Evolutionary conservation across 1,140 invertebrate species (phyloP).

Genomic region (Aradophagus sp.): DNA sequence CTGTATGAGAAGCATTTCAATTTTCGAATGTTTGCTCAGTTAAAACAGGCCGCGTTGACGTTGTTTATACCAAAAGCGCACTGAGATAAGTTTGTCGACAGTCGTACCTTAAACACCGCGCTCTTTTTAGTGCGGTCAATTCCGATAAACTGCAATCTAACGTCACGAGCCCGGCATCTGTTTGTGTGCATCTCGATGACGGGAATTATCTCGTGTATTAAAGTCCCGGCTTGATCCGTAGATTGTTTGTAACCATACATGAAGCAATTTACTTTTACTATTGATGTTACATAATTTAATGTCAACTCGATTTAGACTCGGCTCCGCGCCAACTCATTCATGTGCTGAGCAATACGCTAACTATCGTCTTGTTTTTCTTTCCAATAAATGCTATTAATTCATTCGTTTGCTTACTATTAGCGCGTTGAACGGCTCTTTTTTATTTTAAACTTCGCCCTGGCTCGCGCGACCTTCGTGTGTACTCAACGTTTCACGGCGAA

Average conservation of each 20-base stretch:
- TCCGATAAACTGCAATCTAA: slow-evolving; percentile 4
- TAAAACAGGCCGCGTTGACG: no score
- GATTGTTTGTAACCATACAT: slow-evolving; percentile 37
- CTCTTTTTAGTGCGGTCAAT: no score
- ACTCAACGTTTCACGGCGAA: no score
- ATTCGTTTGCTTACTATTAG: slow-evolving; percentile 35
- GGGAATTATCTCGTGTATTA: slow-evolving; percentile 40
- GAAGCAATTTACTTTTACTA: slow-evolving; percentile 55
- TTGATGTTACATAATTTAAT: slow-evolving; percentile 60
- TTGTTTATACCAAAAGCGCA: no score
- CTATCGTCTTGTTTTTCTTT: slow-evolving; percentile 50
- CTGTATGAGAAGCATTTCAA: no score
- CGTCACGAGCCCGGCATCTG: slow-evolving; percentile 4
- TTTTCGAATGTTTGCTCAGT: no score
- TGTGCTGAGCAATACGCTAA: slow-evolving; percentile 41
- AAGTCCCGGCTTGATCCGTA: slow-evolving; percentile 26
- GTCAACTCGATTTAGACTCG: slow-evolving; percentile 59
- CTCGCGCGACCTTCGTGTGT: slow-evolving; percentile 16
- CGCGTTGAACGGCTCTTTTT: neutral
- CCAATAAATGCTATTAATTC: slow-evolving; percentile 47
- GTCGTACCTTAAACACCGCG: no score
- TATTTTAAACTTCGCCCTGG: slow-evolving; percentile 20
- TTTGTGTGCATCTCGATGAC: slow-evolving; percentile 19
- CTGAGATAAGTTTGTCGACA: no score
- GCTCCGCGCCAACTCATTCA: slow-evolving; percentile 52